A percentile compares a stretch with the other conserved stretches of the same genome.
Conservation (phyloP, 2,113 vertebrate genomes). For the Stigmatopora argus region DNA sequence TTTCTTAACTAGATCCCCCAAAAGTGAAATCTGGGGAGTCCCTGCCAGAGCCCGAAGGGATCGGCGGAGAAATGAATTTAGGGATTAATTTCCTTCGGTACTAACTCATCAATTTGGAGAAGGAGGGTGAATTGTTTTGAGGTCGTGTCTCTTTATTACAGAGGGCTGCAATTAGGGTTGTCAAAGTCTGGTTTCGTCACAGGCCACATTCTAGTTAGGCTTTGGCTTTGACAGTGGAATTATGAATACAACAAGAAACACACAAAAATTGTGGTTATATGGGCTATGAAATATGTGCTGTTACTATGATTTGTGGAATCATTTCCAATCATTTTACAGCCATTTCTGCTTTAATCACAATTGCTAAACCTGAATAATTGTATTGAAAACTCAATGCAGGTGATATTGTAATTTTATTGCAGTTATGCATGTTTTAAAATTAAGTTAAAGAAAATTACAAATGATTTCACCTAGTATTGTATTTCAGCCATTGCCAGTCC, state of each 20-base stretch:
- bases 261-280: no score
- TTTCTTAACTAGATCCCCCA: slow-evolving; percentile 51
- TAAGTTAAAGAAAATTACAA: no score
- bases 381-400: background rate
- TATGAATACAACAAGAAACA: background rate
- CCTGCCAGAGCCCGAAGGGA: slow-evolving; percentile 26
- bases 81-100: slow-evolving; percentile 53
- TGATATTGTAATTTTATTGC: no score
- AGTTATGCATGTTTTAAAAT: no score
- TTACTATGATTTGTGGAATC: no score
- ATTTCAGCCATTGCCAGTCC: no score
- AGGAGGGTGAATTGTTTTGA: slow-evolving; percentile 36
- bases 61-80: slow-evolving; percentile 43
- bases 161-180: background rate
- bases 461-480: no score
- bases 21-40: slow-evolving; percentile 45
- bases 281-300: background rate
- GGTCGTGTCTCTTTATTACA: slow-evolving; percentile 32
- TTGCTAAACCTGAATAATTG: background rate
- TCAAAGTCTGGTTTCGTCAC: background rate
- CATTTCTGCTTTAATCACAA: background rate
- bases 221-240: background rate
- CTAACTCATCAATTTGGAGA: slow-evolving; percentile 31
- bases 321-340: background rate
- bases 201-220: background rate